These are phyloP conservation scores for Sylvia atricapilla DNA, from an alignment of 2,113 vertebrate species.

Conservation along the genomic window DNA sequence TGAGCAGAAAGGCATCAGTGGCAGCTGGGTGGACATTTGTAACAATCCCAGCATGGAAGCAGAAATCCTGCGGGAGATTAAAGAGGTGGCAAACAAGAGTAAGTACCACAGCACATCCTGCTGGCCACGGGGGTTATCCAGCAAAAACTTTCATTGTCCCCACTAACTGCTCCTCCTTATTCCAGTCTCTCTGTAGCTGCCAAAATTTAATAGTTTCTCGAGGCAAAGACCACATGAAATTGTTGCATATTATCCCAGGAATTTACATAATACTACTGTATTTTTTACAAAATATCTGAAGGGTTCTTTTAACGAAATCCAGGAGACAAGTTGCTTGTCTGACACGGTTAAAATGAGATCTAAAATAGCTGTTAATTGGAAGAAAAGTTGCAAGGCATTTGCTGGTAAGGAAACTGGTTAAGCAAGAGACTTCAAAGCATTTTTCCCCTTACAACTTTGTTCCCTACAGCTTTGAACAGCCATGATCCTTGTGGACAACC, in stretches of 20 bases:
- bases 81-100: constrained; percentile 87
- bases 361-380: not conserved
- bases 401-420: not conserved
- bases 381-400: not conserved
- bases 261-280: not conserved
- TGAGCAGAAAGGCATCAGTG: constrained; percentile 81
- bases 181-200: not conserved
- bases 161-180: not conserved
- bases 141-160: not conserved
- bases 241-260: not conserved
- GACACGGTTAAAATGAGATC: not conserved
- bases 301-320: not conserved
- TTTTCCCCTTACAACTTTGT: not conserved
- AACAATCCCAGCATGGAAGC: constrained; percentile 90
- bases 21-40: constrained; percentile 89
- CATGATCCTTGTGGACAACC: not conserved
- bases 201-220: not conserved
- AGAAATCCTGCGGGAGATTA: constrained; percentile 89
- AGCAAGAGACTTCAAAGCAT: not conserved
- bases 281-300: not conserved
- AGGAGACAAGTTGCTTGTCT: not conserved
- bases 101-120: constrained; percentile 60
- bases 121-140: not conserved
- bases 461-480: not conserved
- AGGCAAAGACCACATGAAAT: not conserved